Conservation (phyloP, 2,888 invertebrate species). For the Gryllus longicercus region DNA sequence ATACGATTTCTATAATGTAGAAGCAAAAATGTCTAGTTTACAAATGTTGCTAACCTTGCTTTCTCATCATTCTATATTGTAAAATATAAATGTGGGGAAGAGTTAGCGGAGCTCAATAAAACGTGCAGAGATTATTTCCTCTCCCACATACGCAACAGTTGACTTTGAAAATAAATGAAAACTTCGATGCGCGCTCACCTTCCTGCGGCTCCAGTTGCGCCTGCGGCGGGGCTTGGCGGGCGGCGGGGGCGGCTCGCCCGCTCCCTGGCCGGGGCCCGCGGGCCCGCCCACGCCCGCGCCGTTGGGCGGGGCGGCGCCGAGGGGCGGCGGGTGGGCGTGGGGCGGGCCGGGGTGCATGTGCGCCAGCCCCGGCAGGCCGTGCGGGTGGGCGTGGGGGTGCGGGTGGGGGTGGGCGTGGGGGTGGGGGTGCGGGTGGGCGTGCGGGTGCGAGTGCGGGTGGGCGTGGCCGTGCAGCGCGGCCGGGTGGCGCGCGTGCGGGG, state of each 20-base stretch:
- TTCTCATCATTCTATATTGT: no score
- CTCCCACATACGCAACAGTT: no score
- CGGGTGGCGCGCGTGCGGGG: not conserved
- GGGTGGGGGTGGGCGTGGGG: constrained; percentile 29
- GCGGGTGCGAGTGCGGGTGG: constrained; percentile 23
- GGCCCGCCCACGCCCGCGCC: not conserved
- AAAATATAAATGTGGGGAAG: no score
- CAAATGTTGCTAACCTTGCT: no score
- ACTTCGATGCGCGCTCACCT: constrained; percentile 46
- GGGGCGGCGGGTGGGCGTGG: not conserved
- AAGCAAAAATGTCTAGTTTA: no score
- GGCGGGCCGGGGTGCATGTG: no score
- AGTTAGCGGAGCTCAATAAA: no score
- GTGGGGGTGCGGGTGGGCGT: constrained; percentile 22
- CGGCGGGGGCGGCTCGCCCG: constrained; percentile 25
- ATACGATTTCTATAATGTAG: no score
- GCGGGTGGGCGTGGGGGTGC: constrained; percentile 28
- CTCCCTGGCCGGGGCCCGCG: constrained; percentile 19
- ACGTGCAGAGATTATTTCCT: no score
- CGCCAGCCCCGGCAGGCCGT: not conserved
- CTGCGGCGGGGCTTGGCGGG: constrained; percentile 45
- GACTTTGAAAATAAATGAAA: no score
- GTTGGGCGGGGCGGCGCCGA: constrained; percentile 23
- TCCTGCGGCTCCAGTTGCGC: constrained; percentile 50
- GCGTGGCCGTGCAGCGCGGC: constrained; percentile 22